Base-by-base conservation (phyloP, 2,797 vertebrate genomes). In the Scolopax bukidnonensis region DNA sequence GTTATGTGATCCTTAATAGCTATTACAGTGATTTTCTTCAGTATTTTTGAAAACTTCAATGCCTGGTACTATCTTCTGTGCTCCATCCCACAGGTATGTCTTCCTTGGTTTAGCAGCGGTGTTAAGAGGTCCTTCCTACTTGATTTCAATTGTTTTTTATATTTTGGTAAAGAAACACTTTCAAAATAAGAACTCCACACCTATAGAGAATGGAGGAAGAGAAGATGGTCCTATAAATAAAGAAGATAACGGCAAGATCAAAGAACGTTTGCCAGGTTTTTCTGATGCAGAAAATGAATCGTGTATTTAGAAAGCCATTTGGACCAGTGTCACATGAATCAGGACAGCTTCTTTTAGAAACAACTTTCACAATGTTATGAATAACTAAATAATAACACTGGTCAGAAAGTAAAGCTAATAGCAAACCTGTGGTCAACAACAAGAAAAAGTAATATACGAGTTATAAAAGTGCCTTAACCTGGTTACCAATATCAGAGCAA, bases 251-350 rank as follows among this genome's bases (percentile, higher is more conserved):
- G 85, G 75, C 90, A 94, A 76, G 41, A 36, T 45, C 61, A 86
- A 56, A 38, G 76, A 94, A 56, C 24, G 0, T 56, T 67, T 91
- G 40, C 43, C 89, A 23, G 65, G 83, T 43, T 69, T 27, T 90
- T 36, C 81, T 76, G 95, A 92, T 24, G 86, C 43, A 10, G 95
- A 96, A 43, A 95, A 57, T 25, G 95, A 97, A 80, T 97, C 97
- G 0, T 77, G 57, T 56, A 94, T 97, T 87, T 97, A 97, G 87
- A 73, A 82, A 80, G 36, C 21, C n/a, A 12, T 43, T 77, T 68
- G 79, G 63, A 77, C 16, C n/a, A 57, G 18, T 16, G 30, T 8
- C 9, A 18, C 11, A 16, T 13, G 17, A 68, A 61, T 69, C 50
- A 73, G 41, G 61, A 60, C 59, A 75, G 56, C 47, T 92, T 84